Percentiles rank a stretch among this genome's conserved stretches.
These are phyloP conservation scores for Cyanoliseus patagonus DNA, from an alignment of 2,113 vertebrate genomes.

Conservation along the genomic window DNA sequence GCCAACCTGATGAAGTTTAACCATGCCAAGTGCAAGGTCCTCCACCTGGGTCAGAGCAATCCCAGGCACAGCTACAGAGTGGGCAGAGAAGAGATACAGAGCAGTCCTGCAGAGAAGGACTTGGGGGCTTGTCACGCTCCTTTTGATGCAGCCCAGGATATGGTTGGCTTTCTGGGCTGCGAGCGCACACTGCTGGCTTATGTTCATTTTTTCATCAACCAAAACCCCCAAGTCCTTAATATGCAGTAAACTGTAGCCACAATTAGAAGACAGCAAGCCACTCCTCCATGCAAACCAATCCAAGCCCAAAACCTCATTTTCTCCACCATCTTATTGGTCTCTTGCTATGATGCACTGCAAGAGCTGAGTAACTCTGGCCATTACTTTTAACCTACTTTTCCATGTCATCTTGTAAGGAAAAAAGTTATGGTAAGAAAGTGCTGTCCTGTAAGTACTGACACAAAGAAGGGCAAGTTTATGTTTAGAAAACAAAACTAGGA, in stretches of 20 bases:
- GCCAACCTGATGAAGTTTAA: too few relatives aligned
- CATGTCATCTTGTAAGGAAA: neutral
- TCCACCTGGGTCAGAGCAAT: too few relatives aligned
- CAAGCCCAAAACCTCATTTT: constrained; percentile 16
- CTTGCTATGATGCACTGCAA: neutral
- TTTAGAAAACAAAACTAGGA: constrained; percentile 23
- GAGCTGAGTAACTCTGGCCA: constrained; percentile 1
- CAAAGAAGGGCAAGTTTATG: neutral
- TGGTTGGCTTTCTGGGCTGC: too few relatives aligned
- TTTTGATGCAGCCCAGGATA: too few relatives aligned
- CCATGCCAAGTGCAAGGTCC: too few relatives aligned
- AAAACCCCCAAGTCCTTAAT: neutral
- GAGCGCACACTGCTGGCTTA: too few relatives aligned
- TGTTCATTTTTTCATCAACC: too few relatives aligned
- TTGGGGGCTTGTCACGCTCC: too few relatives aligned
- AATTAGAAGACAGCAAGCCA: constrained; percentile 31
- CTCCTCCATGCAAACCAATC: neutral
- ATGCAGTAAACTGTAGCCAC: neutral
- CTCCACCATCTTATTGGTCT: neutral
- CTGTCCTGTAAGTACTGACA: neutral
- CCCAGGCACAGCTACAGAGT: too few relatives aligned
- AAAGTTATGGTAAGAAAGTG: neutral
- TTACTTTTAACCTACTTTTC: neutral
- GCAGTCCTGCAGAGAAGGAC: too few relatives aligned
- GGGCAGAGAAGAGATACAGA: too few relatives aligned